Evolutionary conservation across 1,140 invertebrate genomes (phyloP).

Genomic region (Homarus americanus): DNA sequence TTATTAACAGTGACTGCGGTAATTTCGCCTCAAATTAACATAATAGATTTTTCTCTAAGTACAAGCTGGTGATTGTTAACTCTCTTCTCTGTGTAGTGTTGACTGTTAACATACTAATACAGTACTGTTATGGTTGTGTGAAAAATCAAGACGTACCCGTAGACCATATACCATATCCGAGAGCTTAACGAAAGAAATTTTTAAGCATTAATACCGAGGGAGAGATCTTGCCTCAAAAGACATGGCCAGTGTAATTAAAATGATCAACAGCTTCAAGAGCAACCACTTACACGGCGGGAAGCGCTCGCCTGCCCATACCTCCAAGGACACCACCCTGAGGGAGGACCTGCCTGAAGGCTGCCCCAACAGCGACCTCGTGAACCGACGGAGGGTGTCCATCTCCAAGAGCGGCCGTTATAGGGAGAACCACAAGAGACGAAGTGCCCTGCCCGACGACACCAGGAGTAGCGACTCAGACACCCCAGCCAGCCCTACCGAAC

Average conservation of each 20-base stretch:
- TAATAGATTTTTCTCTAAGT: neutral
- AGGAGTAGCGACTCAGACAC: neutral
- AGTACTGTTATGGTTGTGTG: neutral
- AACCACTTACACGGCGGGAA: constrained; percentile 21
- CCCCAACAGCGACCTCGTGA: constrained; percentile 16
- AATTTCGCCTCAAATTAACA: too few relatives aligned
- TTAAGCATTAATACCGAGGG: neutral
- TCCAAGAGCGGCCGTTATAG: constrained; percentile 44
- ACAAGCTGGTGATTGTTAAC: neutral
- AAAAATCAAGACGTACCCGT: neutral
- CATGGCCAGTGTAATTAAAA: constrained; percentile 48
- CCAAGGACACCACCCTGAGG: constrained; percentile 23
- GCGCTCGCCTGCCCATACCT: neutral
- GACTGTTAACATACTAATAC: neutral
- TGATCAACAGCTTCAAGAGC: constrained; percentile 41
- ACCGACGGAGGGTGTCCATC: constrained; percentile 50
- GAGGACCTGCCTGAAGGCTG: constrained; percentile 16
- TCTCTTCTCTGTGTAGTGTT: neutral
- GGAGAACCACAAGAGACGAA: constrained; percentile 51
- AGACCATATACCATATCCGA: neutral
- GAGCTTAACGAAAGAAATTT: neutral
- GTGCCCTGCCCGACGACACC: neutral
- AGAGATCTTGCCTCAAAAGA: neutral
- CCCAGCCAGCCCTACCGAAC: neutral
- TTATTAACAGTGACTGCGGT: too few relatives aligned